Evolutionary conservation across 1,140 invertebrate genomes (phyloP).

Genomic region (Bombus breviceps): DNA sequence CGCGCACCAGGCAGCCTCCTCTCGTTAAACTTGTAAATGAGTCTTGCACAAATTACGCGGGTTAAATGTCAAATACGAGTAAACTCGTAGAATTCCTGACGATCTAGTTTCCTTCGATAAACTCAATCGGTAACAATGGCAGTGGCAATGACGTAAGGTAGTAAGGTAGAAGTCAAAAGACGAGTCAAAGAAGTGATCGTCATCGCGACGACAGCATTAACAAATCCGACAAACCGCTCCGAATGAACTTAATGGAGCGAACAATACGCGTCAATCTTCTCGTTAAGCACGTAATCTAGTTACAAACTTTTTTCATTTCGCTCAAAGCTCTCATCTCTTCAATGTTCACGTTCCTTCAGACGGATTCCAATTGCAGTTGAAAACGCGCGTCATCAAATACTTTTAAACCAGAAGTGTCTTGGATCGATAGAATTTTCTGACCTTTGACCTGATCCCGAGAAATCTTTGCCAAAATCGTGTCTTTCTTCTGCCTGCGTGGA

Average conservation of each 20-base stretch:
- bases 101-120: conserved; percentile 17
- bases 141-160: neutral
- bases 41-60: conserved; percentile 40
- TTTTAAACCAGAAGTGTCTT: neutral
- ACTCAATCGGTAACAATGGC: neutral
- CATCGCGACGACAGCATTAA: conserved; percentile 45
- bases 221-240: conserved; percentile 52
- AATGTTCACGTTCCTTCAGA: neutral
- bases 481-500: conserved; percentile 31
- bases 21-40: conserved; percentile 62
- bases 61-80: conserved; percentile 28
- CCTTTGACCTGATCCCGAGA: conserved; percentile 46
- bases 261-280: conserved; percentile 63
- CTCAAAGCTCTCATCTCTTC: conserved; percentile 16
- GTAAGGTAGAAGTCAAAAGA: neutral
- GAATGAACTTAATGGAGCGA: conserved; percentile 45
- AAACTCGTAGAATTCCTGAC: neutral
- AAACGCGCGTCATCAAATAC: too few species aligned
- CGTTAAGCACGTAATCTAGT: conserved; percentile 58
- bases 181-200: neutral
- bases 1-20: neutral
- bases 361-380: neutral
- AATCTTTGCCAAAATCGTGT: conserved; percentile 14
- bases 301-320: conserved; percentile 60
- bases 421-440: conserved; percentile 7